Percentiles rank a stretch among this genome's conserved stretches.
These are phyloP conservation scores for Petromus typicus DNA, from an alignment of 2,113 vertebrate species.

Conservation along the genomic window DNA sequence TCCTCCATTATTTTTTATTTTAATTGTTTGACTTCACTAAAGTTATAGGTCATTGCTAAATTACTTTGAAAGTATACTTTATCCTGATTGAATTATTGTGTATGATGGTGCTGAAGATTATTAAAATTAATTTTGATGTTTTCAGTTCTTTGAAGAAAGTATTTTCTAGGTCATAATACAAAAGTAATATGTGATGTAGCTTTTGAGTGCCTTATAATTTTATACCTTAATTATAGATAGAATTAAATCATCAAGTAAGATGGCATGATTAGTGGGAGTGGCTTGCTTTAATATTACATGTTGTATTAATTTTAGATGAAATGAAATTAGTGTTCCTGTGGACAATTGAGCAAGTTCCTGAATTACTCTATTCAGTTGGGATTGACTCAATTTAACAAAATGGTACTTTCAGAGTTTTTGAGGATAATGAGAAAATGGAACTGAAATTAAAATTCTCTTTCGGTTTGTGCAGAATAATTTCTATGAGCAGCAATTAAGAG, in stretches of 20 bases:
- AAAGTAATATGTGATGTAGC: conserved; percentile 32
- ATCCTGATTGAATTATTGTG: not conserved
- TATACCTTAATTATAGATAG: conserved; percentile 42
- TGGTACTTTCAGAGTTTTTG: conserved; percentile 62
- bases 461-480: conserved; percentile 56
- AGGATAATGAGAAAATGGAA: conserved; percentile 68
- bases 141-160: conserved; percentile 42
- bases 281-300: conserved; percentile 52
- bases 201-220: conserved; percentile 43
- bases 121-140: conserved; percentile 44
- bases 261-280: conserved; percentile 6
- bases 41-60: not conserved
- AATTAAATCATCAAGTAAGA: conserved; percentile 58
- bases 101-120: not conserved
- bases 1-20: conserved; percentile 3
- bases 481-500: conserved; percentile 54
- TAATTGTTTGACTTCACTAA: conserved; percentile 20
- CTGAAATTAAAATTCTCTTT: conserved; percentile 59
- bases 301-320: conserved; percentile 74
- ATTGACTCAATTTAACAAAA: conserved; percentile 68
- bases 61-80: not conserved
- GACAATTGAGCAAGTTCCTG: conserved; percentile 57
- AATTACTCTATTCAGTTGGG: conserved; percentile 68
- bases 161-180: conserved; percentile 52
- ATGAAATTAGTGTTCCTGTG: conserved; percentile 64